A percentile compares a stretch with the other conserved stretches of the same genome.
phyloP scores from a whole-genome alignment of 1,140 invertebrate species.

The Drosophila bifasciata region DNA sequence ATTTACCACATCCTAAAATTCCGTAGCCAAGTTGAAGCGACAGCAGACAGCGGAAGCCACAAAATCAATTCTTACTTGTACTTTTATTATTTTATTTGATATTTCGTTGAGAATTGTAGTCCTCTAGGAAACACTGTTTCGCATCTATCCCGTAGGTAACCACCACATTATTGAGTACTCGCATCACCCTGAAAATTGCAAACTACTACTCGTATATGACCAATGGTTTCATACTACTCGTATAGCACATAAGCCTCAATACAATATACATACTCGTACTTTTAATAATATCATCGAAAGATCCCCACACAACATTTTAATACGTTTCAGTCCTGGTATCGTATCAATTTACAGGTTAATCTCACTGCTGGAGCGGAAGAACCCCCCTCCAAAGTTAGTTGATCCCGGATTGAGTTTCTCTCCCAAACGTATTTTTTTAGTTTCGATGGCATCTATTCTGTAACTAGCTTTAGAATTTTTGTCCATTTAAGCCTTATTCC shows the following conservation, averaged over 20 bases:
- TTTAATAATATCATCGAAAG: not conserved
- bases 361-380: constrained; percentile 84
- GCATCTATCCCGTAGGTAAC: constrained; percentile 22
- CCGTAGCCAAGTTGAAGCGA: constrained; percentile 21
- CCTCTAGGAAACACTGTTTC: too few relatives aligned
- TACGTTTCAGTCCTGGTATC: constrained; percentile 55
- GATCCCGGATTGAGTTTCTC: constrained; percentile 41
- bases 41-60: constrained; percentile 26
- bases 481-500: constrained; percentile 23
- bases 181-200: too few relatives aligned
- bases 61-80: constrained; percentile 24
- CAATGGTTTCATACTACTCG: not conserved
- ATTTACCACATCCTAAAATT: constrained; percentile 22
- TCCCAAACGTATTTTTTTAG: constrained; percentile 8
- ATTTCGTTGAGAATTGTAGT: constrained; percentile 16
- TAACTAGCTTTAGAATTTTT: constrained; percentile 40
- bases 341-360: constrained; percentile 82
- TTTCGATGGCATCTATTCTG: constrained; percentile 45
- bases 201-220: too few relatives aligned
- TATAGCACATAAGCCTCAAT: constrained; percentile 5
- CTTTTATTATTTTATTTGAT: constrained; percentile 1
- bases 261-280: not conserved
- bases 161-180: not conserved
- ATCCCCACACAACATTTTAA: constrained; percentile 41
- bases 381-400: constrained; percentile 83